phyloP scores from a whole-genome alignment of 2,888 invertebrate genomes.

The Chirona hameri region DNA sequence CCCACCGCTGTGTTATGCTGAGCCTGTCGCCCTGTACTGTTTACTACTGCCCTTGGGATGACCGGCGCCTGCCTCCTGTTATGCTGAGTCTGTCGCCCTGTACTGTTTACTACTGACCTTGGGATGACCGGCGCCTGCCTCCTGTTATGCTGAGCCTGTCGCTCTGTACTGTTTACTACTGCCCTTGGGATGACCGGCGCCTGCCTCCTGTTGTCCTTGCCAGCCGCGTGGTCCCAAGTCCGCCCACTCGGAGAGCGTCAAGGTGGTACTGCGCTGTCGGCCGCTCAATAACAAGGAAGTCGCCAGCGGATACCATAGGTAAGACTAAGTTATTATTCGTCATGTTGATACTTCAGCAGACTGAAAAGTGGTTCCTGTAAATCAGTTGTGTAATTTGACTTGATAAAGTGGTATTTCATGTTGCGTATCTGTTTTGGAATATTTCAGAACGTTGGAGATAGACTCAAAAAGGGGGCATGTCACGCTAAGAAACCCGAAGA shows the following conservation, averaged over 20 bases:
- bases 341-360: not conserved
- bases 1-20: too few species aligned
- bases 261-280: conserved; percentile 94
- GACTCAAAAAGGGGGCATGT: conserved; percentile 82
- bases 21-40: too few species aligned
- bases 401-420: conserved; percentile 31
- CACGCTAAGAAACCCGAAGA: conserved; percentile 80
- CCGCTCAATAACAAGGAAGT: conserved; percentile 88
- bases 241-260: conserved; percentile 67
- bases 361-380: not conserved
- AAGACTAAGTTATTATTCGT: not conserved
- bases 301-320: conserved; percentile 60
- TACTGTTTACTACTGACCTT: too few species aligned
- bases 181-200: too few species aligned
- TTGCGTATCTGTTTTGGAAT: not conserved
- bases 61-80: too few species aligned
- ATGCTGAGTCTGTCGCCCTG: too few species aligned
- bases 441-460: conserved; percentile 68
- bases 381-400: not conserved
- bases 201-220: too few species aligned
- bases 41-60: too few species aligned
- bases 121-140: too few species aligned
- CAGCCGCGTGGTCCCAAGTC: not conserved
- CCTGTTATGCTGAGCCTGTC: too few species aligned
- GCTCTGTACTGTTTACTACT: too few species aligned